phyloP scores from a whole-genome alignment of 2,888 invertebrate species.

The Aleiodes leptofemur region DNA sequence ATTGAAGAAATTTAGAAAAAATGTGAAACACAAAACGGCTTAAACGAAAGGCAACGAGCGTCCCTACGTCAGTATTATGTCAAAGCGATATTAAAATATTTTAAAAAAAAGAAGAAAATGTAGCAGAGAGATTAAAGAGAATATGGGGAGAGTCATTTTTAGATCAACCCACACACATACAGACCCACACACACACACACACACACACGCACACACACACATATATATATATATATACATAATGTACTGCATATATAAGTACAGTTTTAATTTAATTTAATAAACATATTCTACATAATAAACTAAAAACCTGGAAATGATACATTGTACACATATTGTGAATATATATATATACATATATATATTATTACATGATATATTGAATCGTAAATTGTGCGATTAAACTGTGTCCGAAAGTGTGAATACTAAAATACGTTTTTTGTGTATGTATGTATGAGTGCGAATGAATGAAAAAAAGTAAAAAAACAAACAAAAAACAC shows the following conservation, averaged over 20 bases:
- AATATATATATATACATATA: constrained; percentile 59
- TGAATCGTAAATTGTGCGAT: constrained; percentile 51
- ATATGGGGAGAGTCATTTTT: constrained; percentile 29
- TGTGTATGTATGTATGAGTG: constrained; percentile 20
- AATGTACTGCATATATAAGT: constrained; percentile 65
- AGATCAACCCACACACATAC: constrained; percentile 56
- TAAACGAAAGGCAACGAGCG: constrained; percentile 61
- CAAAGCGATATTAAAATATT: constrained; percentile 62
- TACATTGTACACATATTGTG: constrained; percentile 54
- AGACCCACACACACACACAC: too few relatives aligned
- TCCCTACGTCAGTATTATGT: constrained; percentile 72
- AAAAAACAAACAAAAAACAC: constrained; percentile 40
- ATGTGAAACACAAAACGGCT: constrained; percentile 51
- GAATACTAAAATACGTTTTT: background rate
- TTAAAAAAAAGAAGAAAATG: constrained; percentile 28
- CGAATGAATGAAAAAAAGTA: constrained; percentile 24
- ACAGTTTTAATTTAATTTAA: constrained; percentile 62
- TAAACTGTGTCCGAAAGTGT: constrained; percentile 26
- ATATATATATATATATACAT: too few relatives aligned
- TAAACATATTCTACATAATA: constrained; percentile 56
- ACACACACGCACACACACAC: too few relatives aligned
- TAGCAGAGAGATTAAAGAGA: constrained; percentile 25
- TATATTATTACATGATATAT: constrained; percentile 55
- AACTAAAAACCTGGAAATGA: constrained; percentile 51
- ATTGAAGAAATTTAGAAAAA: constrained; percentile 6